Evolutionary conservation across 2,113 vertebrate species (phyloP).

Genomic region (Acinonyx jubatus): DNA sequence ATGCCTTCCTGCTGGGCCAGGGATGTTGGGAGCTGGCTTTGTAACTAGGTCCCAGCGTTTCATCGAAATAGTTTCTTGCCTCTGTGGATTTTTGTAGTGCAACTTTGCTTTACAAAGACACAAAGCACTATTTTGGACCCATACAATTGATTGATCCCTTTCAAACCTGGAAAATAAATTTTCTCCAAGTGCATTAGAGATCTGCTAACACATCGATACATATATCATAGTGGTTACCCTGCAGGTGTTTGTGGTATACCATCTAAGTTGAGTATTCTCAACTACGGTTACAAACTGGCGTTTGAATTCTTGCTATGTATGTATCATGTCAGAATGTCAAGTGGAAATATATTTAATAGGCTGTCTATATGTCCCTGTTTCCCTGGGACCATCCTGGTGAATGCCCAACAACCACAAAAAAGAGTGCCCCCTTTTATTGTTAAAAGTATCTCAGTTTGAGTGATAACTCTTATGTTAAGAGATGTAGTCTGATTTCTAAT

Average conservation of each 20-base stretch:
- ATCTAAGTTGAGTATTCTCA: not conserved
- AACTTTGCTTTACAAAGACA: not conserved
- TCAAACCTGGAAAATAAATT: conserved; percentile 50
- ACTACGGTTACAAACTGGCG: not conserved
- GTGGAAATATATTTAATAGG: not conserved
- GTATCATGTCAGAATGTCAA: not conserved
- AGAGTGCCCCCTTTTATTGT: not conserved
- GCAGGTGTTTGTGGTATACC: not conserved
- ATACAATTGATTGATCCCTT: conserved; percentile 38
- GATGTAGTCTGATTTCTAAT: not conserved
- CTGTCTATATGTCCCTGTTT: not conserved
- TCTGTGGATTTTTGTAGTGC: conserved; percentile 42
- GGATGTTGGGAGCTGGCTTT: not conserved
- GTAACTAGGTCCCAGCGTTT: not conserved
- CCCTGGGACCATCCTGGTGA: not conserved
- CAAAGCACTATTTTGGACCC: conserved; percentile 41
- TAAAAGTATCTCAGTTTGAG: not conserved
- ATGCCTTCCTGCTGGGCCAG: not conserved
- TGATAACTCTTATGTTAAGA: not conserved
- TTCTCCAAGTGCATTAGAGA: conserved; percentile 35
- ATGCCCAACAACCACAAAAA: not conserved
- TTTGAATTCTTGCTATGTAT: not conserved
- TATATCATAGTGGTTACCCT: not conserved
- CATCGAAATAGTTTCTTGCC: not conserved
- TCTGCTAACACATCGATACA: conserved; percentile 2